phyloP scores from a whole-genome alignment of 2,888 invertebrate genomes.

The Drosophila suboccidentalis region DNA sequence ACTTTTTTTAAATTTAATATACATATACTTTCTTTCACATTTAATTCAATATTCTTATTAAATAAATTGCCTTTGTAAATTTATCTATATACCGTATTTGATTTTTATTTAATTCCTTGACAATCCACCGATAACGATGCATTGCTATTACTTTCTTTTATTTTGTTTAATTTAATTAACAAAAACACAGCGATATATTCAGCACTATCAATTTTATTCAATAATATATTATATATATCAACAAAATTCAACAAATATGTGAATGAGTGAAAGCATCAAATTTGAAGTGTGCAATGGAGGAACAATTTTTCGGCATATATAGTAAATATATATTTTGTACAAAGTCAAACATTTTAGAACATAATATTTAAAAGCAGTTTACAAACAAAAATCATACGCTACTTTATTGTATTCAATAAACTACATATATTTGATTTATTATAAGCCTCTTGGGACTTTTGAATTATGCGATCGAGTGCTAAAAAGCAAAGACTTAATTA shows the following conservation, averaged over 20 bases:
- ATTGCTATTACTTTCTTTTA: constrained; percentile 10
- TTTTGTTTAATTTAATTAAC: constrained; percentile 12
- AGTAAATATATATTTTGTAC: constrained; percentile 77
- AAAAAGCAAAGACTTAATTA: neutral
- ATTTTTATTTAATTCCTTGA: constrained; percentile 52
- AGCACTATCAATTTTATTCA: constrained; percentile 19
- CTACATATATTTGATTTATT: constrained; percentile 53
- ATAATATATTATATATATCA: constrained; percentile 31
- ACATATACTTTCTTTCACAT: constrained; percentile 34
- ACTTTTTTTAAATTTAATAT: constrained; percentile 53
- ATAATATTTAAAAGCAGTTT: constrained; percentile 69
- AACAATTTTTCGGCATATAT: constrained; percentile 80
- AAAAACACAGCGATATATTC: constrained; percentile 18
- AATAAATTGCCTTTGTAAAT: constrained; percentile 74
- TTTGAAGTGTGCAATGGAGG: constrained; percentile 65
- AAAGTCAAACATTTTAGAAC: constrained; percentile 77
- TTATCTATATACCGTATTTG: constrained; percentile 16
- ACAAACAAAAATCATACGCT: constrained; percentile 70
- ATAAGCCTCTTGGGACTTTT: constrained; percentile 22
- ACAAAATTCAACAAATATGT: constrained; percentile 42
- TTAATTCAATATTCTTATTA: constrained; percentile 57
- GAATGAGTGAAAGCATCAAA: constrained; percentile 70
- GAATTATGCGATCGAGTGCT: constrained; percentile 23
- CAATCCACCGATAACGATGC: constrained; percentile 70
- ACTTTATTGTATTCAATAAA: constrained; percentile 78